phyloP scores from a whole-genome alignment of 2,888 invertebrate genomes.

The Papilio demoleus region DNA sequence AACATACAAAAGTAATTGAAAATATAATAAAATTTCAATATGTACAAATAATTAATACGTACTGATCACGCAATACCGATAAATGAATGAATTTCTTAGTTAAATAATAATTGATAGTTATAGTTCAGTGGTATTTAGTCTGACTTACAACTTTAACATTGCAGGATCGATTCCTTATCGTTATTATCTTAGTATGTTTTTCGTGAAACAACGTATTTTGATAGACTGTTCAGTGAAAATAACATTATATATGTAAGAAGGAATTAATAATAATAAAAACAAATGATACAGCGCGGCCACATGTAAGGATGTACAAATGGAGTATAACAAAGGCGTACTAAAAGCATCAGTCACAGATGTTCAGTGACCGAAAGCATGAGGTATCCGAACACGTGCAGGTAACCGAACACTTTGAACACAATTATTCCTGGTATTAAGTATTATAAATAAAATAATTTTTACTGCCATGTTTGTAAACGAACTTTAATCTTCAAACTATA shows the following conservation, averaged over 20 bases:
- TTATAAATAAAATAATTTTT: background rate
- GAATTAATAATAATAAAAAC: constrained; percentile 5
- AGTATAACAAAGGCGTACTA: constrained; percentile 34
- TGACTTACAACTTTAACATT: no score
- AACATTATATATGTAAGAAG: background rate
- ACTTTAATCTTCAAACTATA: background rate
- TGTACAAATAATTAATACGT: constrained; percentile 20
- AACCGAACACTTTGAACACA: constrained; percentile 24
- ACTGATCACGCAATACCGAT: no score
- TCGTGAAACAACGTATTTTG: no score
- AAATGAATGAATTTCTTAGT: no score
- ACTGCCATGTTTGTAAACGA: background rate
- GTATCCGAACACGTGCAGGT: constrained; percentile 30
- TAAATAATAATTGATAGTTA: background rate
- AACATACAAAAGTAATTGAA: constrained; percentile 10
- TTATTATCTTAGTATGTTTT: no score
- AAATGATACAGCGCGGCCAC: constrained; percentile 12
- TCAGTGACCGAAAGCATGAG: constrained; percentile 27
- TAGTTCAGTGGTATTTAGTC: background rate
- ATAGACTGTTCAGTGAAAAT: no score
- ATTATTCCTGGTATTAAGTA: constrained; percentile 6
- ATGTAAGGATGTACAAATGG: constrained; percentile 32
- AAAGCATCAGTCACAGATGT: constrained; percentile 35
- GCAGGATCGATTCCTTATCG: no score
- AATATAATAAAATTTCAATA: constrained; percentile 13